A percentile compares a stretch with the other conserved stretches of the same genome.
These are phyloP conservation scores for Austrofundulus limnaeus DNA, from an alignment of 2,113 vertebrate genomes.

Conservation along the genomic window DNA sequence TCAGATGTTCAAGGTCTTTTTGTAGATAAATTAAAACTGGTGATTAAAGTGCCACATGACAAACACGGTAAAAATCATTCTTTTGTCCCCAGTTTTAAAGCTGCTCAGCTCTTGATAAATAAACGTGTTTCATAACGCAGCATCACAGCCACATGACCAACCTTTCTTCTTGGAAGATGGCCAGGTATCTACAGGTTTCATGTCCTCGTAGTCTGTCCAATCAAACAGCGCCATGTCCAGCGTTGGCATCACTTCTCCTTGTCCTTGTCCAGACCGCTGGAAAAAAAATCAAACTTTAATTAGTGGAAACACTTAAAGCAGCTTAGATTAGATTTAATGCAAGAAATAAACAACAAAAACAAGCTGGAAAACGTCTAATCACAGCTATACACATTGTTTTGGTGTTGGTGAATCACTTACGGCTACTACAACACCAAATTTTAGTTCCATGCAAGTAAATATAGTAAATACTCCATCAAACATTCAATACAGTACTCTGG, in stretches of 20 bases:
- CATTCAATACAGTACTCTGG: no score
- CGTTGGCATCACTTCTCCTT: constrained; percentile 93
- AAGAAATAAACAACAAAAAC: no score
- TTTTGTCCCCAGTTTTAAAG: no score
- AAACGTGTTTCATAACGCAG: not conserved
- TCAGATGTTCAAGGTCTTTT: no score
- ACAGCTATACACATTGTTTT: not conserved
- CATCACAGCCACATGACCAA: constrained; percentile 17
- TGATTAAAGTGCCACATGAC: no score
- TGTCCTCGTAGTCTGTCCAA: constrained; percentile 97
- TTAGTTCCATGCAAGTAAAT: no score
- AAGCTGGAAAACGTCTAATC: constrained; percentile 10
- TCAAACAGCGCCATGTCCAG: constrained; percentile 96
- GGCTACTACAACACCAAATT: no score
- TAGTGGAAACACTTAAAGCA: not conserved
- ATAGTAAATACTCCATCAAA: no score
- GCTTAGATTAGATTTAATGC: not conserved
- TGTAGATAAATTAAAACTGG: no score
- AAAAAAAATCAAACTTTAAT: constrained; percentile 7
- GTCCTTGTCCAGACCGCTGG: constrained; percentile 75
- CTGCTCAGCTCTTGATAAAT: not conserved
- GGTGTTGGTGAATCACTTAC: no score
- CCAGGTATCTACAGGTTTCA: constrained; percentile 91
- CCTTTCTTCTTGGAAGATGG: constrained; percentile 89
- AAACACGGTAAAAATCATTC: no score